Evolutionary conservation across 2,113 vertebrate genomes (phyloP).

Genomic region (Anhinga anhinga): DNA sequence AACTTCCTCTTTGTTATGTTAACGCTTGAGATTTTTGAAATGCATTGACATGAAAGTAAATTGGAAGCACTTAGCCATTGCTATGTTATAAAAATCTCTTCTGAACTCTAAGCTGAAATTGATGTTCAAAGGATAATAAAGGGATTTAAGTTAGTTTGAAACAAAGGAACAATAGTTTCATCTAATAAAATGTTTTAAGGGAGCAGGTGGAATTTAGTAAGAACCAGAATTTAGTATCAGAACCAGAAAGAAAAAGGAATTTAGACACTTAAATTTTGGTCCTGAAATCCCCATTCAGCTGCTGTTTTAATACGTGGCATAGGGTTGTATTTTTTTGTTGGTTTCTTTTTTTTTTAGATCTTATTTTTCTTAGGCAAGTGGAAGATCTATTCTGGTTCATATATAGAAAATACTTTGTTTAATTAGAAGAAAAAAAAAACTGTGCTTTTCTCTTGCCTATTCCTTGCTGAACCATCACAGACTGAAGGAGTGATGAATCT

Average conservation of each 20-base stretch:
- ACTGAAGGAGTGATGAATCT: neutral
- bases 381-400: neutral
- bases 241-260: neutral
- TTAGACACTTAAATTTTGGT: neutral
- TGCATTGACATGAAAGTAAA: neutral
- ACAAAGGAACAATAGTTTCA: neutral
- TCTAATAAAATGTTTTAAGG: neutral
- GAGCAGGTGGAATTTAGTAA: neutral
- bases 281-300: neutral
- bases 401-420: neutral
- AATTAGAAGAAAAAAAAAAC: neutral
- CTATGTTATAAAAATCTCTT: neutral
- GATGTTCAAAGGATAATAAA: neutral
- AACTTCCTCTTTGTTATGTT: neutral
- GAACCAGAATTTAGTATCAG: too few relatives aligned
- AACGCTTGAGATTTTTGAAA: neutral
- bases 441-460: neutral
- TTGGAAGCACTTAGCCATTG: neutral
- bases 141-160: neutral
- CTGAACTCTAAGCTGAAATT: neutral
- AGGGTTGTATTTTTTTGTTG: fast-evolving
- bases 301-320: neutral
- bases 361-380: neutral
- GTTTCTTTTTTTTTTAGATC: neutral
- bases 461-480: neutral